Conservation (phyloP, 2,888 invertebrate species). For the Xestoiulus laeticollis region DNA sequence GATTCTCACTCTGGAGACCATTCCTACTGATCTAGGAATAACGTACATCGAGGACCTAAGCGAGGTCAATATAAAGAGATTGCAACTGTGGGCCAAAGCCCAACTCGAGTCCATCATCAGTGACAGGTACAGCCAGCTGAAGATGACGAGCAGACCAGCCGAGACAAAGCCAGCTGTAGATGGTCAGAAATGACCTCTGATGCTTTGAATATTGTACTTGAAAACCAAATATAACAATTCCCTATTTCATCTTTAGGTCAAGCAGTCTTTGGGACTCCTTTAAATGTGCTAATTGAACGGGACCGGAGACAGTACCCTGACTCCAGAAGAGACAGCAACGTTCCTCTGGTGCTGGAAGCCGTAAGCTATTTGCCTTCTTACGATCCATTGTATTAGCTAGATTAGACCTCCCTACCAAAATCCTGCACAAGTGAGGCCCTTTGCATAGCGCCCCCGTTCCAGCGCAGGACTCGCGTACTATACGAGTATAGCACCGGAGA, state of each 20-base stretch:
- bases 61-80: not conserved
- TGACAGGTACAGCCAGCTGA: not conserved
- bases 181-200: not conserved
- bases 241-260: slow-evolving; percentile 71
- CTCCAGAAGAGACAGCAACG: slow-evolving; percentile 65
- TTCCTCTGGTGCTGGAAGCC: slow-evolving; percentile 80
- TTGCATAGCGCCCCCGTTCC: too few species aligned
- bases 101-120: not conserved
- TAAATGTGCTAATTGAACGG: slow-evolving; percentile 82
- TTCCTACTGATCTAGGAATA: not conserved
- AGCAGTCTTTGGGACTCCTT: slow-evolving; percentile 85
- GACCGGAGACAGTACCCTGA: slow-evolving; percentile 80
- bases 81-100: not conserved
- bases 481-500: too few species aligned
- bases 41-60: not conserved
- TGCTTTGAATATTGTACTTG: too few species aligned
- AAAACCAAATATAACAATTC: slow-evolving; percentile 63
- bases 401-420: too few species aligned
- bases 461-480: too few species aligned
- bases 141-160: not conserved
- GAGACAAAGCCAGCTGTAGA: not conserved
- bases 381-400: too few species aligned
- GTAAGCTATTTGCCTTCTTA: slow-evolving; percentile 60
- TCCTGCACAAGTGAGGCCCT: too few species aligned
- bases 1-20: not conserved